Conservation (phyloP, 2,797 vertebrate species). For the Alauda arvensis region DNA sequence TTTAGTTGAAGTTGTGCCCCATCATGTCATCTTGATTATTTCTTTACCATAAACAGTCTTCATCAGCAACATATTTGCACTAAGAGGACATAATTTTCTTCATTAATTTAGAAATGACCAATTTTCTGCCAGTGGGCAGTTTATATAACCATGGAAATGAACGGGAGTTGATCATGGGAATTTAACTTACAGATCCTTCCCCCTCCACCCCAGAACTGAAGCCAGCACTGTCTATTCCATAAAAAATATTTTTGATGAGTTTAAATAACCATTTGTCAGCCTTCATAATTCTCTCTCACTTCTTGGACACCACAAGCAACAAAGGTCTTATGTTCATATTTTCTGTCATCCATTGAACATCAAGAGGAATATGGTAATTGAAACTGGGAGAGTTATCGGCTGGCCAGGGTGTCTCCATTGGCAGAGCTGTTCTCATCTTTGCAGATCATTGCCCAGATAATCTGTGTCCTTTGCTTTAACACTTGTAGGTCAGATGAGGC, state of each 20-base stretch:
- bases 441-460: background rate
- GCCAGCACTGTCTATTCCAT: background rate
- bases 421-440: background rate
- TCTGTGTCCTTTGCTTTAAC: background rate
- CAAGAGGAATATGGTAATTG: background rate
- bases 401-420: background rate
- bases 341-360: background rate
- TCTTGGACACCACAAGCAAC: background rate
- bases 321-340: background rate
- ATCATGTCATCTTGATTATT: background rate
- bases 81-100: background rate
- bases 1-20: background rate
- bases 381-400: rapidly evolving
- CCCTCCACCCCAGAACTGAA: background rate
- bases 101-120: background rate
- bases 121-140: background rate
- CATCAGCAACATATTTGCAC: background rate
- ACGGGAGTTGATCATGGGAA: background rate
- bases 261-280: background rate
- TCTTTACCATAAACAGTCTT: background rate
- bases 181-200: background rate
- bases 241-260: background rate
- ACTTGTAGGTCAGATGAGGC: background rate
- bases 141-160: background rate
- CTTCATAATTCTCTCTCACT: background rate